These are phyloP conservation scores for Lumbricus terrestris DNA, from an alignment of 2,888 invertebrate genomes.

Conservation along the genomic window DNA sequence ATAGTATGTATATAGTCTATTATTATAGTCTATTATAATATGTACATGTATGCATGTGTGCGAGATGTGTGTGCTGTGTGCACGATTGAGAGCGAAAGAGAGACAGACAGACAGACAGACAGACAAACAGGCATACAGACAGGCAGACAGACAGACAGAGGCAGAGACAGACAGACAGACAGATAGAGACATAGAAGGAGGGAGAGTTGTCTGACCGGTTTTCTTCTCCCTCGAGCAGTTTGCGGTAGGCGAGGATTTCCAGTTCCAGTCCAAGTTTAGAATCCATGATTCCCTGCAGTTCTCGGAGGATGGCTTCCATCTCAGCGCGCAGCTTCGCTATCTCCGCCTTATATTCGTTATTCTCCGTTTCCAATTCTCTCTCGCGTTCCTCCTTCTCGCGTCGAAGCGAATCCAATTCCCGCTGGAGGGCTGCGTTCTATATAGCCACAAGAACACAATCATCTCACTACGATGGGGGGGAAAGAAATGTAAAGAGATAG, in stretches of 20 bases:
- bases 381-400: slow-evolving; percentile 41
- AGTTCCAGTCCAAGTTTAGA: slow-evolving; percentile 64
- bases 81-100: no score
- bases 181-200: neutral
- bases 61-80: no score
- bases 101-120: no score
- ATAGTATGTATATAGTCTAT: no score
- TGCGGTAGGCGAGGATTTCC: slow-evolving; percentile 64
- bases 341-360: slow-evolving; percentile 60
- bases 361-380: slow-evolving; percentile 60
- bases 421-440: slow-evolving; percentile 62
- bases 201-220: slow-evolving; percentile 52
- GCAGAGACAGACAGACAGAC: no score
- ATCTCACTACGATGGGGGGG: neutral
- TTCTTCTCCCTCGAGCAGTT: slow-evolving; percentile 64
- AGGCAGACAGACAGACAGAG: no score
- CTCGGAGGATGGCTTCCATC: slow-evolving; percentile 57
- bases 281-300: slow-evolving; percentile 58
- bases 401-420: slow-evolving; percentile 61
- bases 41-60: no score
- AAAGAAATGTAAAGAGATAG: neutral
- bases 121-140: no score
- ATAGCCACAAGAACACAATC: neutral
- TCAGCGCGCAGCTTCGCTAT: slow-evolving; percentile 51
- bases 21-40: no score